Conservation (phyloP, 2,888 invertebrate genomes). For the Pseudeuparius sepicola region DNA sequence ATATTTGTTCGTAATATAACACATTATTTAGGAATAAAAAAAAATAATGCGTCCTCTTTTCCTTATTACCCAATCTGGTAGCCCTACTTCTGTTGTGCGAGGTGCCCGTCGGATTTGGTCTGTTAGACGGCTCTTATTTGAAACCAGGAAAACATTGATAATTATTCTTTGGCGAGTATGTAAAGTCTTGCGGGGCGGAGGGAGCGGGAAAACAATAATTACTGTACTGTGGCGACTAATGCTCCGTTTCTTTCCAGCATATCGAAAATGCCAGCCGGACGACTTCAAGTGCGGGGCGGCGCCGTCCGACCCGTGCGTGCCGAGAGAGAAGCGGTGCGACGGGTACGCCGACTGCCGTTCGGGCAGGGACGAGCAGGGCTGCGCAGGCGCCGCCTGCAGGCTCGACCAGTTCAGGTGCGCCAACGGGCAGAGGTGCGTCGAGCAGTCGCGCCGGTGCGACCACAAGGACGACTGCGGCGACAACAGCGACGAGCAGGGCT, state of each 20-base stretch:
- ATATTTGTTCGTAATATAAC: too few relatives aligned
- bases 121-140: too few relatives aligned
- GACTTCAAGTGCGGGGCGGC: slow-evolving; percentile 77
- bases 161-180: too few relatives aligned
- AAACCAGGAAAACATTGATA: too few relatives aligned
- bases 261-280: slow-evolving; percentile 75
- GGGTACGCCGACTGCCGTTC: slow-evolving; percentile 82
- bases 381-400: slow-evolving; percentile 59
- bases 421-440: slow-evolving; percentile 71
- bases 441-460: slow-evolving; percentile 68
- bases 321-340: slow-evolving; percentile 82
- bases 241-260: slow-evolving; percentile 58
- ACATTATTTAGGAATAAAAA: too few relatives aligned
- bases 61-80: too few relatives aligned
- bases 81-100: too few relatives aligned
- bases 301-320: slow-evolving; percentile 71
- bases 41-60: too few relatives aligned
- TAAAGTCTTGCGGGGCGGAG: too few relatives aligned
- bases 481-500: slow-evolving; percentile 80
- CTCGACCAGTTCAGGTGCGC: slow-evolving; percentile 82
- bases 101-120: too few relatives aligned
- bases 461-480: slow-evolving; percentile 86
- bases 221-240: too few relatives aligned
- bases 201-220: too few relatives aligned
- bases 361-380: slow-evolving; percentile 70